Evolutionary conservation across 2,888 invertebrate species (phyloP).

Genomic region (Lypha dubia): DNA sequence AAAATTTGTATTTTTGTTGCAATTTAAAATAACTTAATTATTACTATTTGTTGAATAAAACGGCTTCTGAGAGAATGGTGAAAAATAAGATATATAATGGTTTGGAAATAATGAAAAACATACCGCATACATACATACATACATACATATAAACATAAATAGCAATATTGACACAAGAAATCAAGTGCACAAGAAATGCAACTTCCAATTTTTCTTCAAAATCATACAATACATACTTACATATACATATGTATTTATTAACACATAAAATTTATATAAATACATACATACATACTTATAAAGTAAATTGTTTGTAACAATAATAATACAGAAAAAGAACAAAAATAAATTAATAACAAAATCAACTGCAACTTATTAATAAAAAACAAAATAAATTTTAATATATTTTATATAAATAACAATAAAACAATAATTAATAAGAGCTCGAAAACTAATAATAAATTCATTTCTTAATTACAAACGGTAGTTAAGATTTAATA

Average conservation of each 20-base stretch:
- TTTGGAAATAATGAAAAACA: neutral
- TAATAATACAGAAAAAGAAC: constrained; percentile 7
- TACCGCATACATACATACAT: neutral
- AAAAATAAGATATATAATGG: constrained; percentile 13
- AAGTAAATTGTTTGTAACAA: constrained; percentile 41
- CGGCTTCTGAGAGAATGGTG: constrained; percentile 6
- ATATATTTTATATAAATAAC: constrained; percentile 70
- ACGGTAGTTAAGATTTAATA: constrained; percentile 47
- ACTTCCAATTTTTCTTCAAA: constrained; percentile 18
- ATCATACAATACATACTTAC: constrained; percentile 32
- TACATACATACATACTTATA: constrained; percentile 13
- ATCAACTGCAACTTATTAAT: constrained; percentile 57
- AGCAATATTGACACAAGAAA: constrained; percentile 26
- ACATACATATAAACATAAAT: neutral
- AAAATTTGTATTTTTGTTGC: constrained; percentile 9
- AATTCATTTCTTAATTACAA: constrained; percentile 58
- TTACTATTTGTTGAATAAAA: neutral
- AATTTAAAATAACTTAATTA: neutral
- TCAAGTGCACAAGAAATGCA: constrained; percentile 1
- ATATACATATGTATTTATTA: constrained; percentile 3
- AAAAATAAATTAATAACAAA: constrained; percentile 45
- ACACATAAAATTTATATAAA: neutral
- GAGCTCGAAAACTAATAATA: constrained; percentile 50
- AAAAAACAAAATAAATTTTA: constrained; percentile 66
- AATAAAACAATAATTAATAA: constrained; percentile 53